Conservation (phyloP, 2,797 vertebrate species). For the Acipenser transmontanus region DNA sequence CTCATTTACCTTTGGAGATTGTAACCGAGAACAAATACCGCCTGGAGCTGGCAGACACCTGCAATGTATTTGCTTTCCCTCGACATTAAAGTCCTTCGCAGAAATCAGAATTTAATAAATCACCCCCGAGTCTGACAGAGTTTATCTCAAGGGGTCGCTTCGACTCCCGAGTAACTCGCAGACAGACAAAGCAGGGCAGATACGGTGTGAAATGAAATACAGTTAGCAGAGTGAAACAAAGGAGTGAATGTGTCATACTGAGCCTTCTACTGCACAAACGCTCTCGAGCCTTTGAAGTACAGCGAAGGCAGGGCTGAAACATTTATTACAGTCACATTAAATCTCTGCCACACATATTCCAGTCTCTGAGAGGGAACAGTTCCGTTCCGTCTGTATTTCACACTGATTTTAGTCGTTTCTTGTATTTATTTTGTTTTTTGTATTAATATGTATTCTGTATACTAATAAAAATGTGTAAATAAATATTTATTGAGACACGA, state of each 20-base stretch:
- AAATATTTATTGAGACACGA: too few species aligned
- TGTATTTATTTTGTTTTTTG: too few species aligned
- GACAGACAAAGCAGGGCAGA: slow-evolving; percentile 68
- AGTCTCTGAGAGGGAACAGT: slow-evolving; percentile 39
- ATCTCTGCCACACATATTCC: slow-evolving; percentile 50
- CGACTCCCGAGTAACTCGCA: slow-evolving; percentile 60
- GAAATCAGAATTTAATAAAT: slow-evolving; percentile 82
- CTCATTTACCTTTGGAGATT: slow-evolving; percentile 38
- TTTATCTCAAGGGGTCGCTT: slow-evolving; percentile 76
- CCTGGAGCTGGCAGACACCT: slow-evolving; percentile 62
- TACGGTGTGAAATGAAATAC: slow-evolving; percentile 76
- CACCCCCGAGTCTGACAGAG: slow-evolving; percentile 76
- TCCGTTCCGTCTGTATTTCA: too few species aligned
- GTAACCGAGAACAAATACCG: slow-evolving; percentile 48
- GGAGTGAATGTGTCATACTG: slow-evolving; percentile 54
- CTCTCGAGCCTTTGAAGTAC: slow-evolving; percentile 34
- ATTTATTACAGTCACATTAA: slow-evolving; percentile 64
- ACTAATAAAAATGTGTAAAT: too few species aligned
- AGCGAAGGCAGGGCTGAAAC: slow-evolving; percentile 58
- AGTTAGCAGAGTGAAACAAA: slow-evolving; percentile 70
- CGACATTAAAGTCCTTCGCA: slow-evolving; percentile 77
- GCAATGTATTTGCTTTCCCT: slow-evolving; percentile 58
- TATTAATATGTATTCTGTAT: too few species aligned
- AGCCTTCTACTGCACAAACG: slow-evolving; percentile 44
- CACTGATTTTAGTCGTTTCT: too few species aligned